Percentiles rank a stretch among this genome's conserved stretches.
These are phyloP conservation scores for Lamprotornis superbus DNA, from an alignment of 2,113 vertebrate genomes.

Conservation along the genomic window DNA sequence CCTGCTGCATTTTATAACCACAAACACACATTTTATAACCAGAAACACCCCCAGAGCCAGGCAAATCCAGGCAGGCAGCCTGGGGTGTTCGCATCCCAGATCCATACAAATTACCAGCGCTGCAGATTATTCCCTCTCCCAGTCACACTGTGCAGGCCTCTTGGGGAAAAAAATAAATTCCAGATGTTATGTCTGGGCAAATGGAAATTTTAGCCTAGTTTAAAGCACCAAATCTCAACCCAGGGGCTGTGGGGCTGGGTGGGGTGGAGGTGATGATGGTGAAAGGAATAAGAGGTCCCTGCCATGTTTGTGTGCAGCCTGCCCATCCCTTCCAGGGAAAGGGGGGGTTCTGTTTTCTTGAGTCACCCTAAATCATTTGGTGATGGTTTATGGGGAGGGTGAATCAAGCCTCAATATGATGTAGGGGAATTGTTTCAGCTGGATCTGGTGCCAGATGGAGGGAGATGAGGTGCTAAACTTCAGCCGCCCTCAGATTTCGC, in stretches of 20 bases:
- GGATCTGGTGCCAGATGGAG: background rate
- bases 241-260: background rate
- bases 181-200: background rate
- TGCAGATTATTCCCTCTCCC: background rate
- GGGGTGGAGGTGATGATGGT: background rate
- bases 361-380: background rate
- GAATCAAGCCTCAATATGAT: background rate
- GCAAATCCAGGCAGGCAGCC: constrained; percentile 20
- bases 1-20: background rate
- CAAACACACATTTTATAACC: background rate
- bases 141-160: background rate
- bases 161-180: background rate
- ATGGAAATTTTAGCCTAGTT: background rate
- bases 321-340: fast-evolving
- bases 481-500: background rate
- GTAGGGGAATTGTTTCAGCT: background rate
- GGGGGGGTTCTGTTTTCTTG: fast-evolving
- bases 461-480: background rate
- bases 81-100: constrained; percentile 14
- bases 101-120: constrained; percentile 11
- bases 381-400: background rate
- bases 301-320: background rate
- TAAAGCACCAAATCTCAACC: background rate
- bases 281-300: background rate
- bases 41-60: background rate